These are phyloP conservation scores for Ischnus inquisitorius DNA, from an alignment of 2,888 invertebrate species.

Conservation along the genomic window DNA sequence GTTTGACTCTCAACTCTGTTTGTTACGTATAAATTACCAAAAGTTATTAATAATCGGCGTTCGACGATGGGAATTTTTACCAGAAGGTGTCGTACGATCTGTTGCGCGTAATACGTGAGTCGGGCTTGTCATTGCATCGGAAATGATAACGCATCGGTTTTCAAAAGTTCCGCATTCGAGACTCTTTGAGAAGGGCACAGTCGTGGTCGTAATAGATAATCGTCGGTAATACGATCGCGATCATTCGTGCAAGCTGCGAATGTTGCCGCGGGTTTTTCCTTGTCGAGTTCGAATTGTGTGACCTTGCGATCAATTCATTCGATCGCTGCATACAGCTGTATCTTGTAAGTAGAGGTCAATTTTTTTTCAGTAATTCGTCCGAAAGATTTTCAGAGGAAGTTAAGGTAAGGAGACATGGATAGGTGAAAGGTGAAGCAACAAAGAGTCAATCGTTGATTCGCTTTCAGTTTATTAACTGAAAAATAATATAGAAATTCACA, in stretches of 20 bases:
- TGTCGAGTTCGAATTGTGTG: no score
- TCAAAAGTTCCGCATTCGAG: background rate
- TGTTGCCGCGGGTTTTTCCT: no score
- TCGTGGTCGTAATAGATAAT: background rate
- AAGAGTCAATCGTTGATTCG: slow-evolving; percentile 33
- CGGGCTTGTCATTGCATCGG: slow-evolving; percentile 3
- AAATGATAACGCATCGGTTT: background rate
- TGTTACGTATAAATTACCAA: background rate
- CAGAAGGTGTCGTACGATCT: slow-evolving; percentile 43
- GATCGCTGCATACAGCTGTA: no score
- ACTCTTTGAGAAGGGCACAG: background rate
- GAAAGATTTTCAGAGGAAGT: no score
- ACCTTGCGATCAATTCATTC: no score
- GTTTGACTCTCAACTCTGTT: background rate
- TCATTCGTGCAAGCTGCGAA: background rate
- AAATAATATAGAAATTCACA: slow-evolving; percentile 58
- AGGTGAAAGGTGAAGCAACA: background rate
- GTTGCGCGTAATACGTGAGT: slow-evolving; percentile 32
- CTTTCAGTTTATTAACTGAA: slow-evolving; percentile 67
- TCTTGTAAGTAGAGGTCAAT: no score
- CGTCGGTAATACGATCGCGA: background rate
- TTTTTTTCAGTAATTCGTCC: no score
- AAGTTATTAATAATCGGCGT: slow-evolving; percentile 42
- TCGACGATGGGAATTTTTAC: slow-evolving; percentile 27
- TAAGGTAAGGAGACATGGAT: no score